A percentile compares a stretch with the other conserved stretches of the same genome.
Evolutionary conservation across 1,140 invertebrate species (phyloP).

Genomic region (Trichonephila clavata): DNA sequence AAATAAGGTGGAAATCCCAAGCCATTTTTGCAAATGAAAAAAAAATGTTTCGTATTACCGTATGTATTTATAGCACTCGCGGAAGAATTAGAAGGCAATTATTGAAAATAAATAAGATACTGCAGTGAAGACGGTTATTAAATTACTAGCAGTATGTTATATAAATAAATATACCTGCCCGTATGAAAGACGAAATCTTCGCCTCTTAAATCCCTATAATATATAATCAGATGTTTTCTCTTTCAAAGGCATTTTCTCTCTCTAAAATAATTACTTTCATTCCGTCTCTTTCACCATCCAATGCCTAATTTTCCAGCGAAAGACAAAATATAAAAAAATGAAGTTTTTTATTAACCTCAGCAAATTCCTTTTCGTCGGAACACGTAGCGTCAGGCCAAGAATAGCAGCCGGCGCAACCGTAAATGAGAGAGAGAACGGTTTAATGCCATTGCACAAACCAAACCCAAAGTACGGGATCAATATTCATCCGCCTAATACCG

Average conservation of each 20-base stretch:
- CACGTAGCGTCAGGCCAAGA: neutral
- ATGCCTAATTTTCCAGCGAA: neutral
- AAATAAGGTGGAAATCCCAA: too few species aligned
- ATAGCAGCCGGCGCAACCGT: constrained; percentile 36
- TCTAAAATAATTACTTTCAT: neutral
- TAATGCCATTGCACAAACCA: constrained; percentile 45
- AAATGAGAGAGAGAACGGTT: constrained; percentile 51
- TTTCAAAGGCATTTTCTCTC: neutral
- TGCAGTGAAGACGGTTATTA: too few species aligned
- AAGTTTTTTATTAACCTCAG: neutral
- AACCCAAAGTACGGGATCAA: constrained; percentile 64
- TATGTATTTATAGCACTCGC: too few species aligned
- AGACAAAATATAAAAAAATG: neutral
- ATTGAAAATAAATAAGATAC: too few species aligned
- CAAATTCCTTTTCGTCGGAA: neutral
- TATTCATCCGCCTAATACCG: constrained; percentile 71
- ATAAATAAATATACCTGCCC: too few species aligned
- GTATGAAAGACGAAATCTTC: too few species aligned
- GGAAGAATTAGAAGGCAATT: too few species aligned
- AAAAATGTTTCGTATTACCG: too few species aligned
- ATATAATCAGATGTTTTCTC: neutral
- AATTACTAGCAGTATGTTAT: too few species aligned
- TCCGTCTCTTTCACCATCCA: neutral
- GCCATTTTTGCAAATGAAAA: too few species aligned
- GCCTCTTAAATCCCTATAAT: too few species aligned